Conservation (phyloP, 2,888 invertebrate species). For the Xestia c-nigrum region DNA sequence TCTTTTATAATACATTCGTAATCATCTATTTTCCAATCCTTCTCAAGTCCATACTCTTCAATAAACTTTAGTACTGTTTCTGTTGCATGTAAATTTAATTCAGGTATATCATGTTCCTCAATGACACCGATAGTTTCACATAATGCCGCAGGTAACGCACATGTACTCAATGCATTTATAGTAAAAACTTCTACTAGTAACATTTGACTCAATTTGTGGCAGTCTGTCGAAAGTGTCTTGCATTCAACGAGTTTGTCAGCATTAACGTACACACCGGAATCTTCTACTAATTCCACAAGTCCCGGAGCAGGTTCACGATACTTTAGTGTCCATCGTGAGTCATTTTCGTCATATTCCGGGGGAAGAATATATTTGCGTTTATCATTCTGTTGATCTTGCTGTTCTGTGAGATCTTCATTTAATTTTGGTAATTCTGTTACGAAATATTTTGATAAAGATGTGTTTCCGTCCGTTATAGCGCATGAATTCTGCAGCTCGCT, state of each 20-base stretch:
- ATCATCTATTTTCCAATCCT: not conserved
- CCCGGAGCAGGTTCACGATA: slow-evolving; percentile 1
- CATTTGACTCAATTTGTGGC: not conserved
- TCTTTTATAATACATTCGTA: not conserved
- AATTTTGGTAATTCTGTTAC: not conserved
- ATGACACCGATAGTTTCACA: too few relatives aligned
- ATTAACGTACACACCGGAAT: slow-evolving; percentile 11
- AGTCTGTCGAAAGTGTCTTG: not conserved
- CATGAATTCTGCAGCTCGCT: not conserved
- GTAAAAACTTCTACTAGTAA: slow-evolving; percentile 2
- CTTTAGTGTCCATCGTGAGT: slow-evolving; percentile 27
- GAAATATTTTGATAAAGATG: not conserved
- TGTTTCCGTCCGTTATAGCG: not conserved
- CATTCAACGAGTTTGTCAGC: slow-evolving; percentile 6
- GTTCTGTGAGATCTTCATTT: not conserved
- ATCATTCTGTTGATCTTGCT: not conserved
- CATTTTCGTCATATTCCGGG: slow-evolving; percentile 4
- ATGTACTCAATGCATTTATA: not conserved
- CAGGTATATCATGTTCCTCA: not conserved
- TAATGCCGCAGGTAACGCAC: not conserved
- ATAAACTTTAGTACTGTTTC: not conserved
- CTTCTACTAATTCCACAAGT: slow-evolving; percentile 19
- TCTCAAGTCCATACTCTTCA: not conserved
- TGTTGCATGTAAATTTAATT: slow-evolving; percentile 1
- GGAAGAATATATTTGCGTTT: not conserved